Base-by-base conservation (phyloP, 2,888 invertebrate species). In the Spicauda simplicius region DNA sequence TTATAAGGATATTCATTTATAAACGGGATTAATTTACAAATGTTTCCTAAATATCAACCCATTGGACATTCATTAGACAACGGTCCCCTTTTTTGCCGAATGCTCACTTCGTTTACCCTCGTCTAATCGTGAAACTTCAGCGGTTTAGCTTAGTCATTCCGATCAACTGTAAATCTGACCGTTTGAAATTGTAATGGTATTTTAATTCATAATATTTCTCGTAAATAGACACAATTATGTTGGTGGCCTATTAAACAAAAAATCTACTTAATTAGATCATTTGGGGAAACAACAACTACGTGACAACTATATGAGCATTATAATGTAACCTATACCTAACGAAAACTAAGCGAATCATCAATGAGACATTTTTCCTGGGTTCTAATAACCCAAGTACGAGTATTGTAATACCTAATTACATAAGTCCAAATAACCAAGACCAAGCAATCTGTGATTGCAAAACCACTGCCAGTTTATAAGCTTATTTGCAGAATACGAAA, bases 121-220 rank as follows among this genome's bases (percentile, higher is more conserved):
- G 69, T 56, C 70, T 66, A 74, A 72, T 73, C 71, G 64, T 64
- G 55, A 60, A 72, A 50, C 61, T 50, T 55, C 54, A 62, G 58
- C 58, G 61, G 62, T 50, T 64, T 63, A 62, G 54, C 62, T 52
- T 59, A 64, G 59, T 66, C 63, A 67, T 67, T 65, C 12, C 50
- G 58, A 53, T 65, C 50, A 64, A 64, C 57, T 64, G 64, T 64
- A 57, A 57, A 64, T 48, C 45, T 33, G 56, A 33, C 16, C 50
- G 64, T 50, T 64, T 57, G 64, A 25, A 52, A 18, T 64, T 19
- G 18, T 64, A 64, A 56, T 50, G 19, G 45, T 19, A 19, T 30
- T 60, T 59, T 25, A 14, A 25, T 20, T 33, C 33, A 60, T 50
- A 41, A 18, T 30, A 16, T 16, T 50, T 50, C 48, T 25, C 5